Evolutionary conservation across 2,797 vertebrate species (phyloP), one percentile per base, ranked within the genome.

Genomic region (Hozukius guyotensis): DNA sequence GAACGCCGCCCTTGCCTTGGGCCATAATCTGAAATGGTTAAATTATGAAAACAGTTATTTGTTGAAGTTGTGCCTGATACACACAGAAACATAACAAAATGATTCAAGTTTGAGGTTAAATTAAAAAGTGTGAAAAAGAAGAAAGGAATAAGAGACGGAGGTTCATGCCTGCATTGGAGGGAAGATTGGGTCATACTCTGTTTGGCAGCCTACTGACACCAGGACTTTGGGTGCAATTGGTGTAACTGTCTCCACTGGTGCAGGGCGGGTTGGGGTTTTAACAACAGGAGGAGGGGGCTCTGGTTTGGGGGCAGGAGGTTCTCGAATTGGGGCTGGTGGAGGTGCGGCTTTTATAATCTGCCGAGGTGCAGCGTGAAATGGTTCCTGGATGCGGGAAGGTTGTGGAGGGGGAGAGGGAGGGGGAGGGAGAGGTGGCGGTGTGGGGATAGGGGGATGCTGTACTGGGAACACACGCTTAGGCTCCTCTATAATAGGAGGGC

Each of bases 201-300:
- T 99, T 90, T 99, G 98, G 91, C 97, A 98, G 92, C 96, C 96
- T 91, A 98, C 94, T 63, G 97, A 98, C 83, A 96, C 95, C 89
- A 96, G 77, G n/a, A 92, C 78, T 88, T 93, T 97, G 75, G 94
- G 91, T 38, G 85, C 22, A 5, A 84, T 53, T 57, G 76, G 83
- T 88, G 84, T 81, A 63, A 89, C 89, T 38, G 79, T 70, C 84
- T 94, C 94, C 92, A 93, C 46, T 79, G 93, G 80, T 81, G 88
- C 66, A 77, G 90, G 83, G 36, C 61, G 82, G 78, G 63, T 75
- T 75, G 91, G 88, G 77, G 31, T 78, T 86, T 55, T 82, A 49
- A 89, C 84, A 60, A 91, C 78, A 22, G 86, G 90, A 46, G 90
- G 88, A 5, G 92, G 93, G 77, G 88, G 84, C 20, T 90, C 83